Base-by-base conservation (phyloP, 2,888 invertebrate genomes). In the Tiphia femorata region DNA sequence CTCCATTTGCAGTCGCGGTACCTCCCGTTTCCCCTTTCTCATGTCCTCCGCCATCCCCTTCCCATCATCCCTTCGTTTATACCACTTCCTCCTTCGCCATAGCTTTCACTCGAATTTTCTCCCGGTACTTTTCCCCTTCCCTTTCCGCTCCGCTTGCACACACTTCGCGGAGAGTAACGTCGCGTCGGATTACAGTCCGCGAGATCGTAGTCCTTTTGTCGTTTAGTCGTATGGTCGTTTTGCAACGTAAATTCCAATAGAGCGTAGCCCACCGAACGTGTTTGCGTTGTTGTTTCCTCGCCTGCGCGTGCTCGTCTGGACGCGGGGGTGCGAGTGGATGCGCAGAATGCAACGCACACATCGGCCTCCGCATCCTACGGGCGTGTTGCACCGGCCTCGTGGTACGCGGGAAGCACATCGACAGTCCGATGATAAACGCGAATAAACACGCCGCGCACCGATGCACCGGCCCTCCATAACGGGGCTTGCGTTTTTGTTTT, bases 241-340 rank as follows among this genome's bases (percentile, higher is more conserved):
- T 33, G 33, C 14, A 33, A 42, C 51, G 47, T 50, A 57, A 55
- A 49, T 47, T 46, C 42, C 41, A 27, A 47, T 42, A 41, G 47
- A 19, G 49, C 30, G n/a, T n/a, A n/a, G n/a, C n/a, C n/a, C n/a
- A n/a, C n/a, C n/a, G n/a, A n/a, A n/a, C n/a, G n/a, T n/a, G n/a
- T n/a, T n/a, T n/a, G 12, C 16, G 7, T 3, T 14, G 14, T 14
- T 33, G 7, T 33, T 27, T 38, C 21, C 25, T 33, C n/a, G 43
- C 21, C 8, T 37, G 10, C 41, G 21, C 17, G 14, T 16, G 5
- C 17, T 20, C 33, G 20, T 21, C 14, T 16, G 30, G 40, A 27
- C 46, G 30, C 29, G n/a, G n/a, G n/a, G n/a, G n/a, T n/a, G n/a
- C n/a, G 44, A 3, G n/a, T n/a, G 14, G 14, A 30, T 30, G 29